Conservation (phyloP, 2,888 invertebrate species). For the Folsomia candida region DNA sequence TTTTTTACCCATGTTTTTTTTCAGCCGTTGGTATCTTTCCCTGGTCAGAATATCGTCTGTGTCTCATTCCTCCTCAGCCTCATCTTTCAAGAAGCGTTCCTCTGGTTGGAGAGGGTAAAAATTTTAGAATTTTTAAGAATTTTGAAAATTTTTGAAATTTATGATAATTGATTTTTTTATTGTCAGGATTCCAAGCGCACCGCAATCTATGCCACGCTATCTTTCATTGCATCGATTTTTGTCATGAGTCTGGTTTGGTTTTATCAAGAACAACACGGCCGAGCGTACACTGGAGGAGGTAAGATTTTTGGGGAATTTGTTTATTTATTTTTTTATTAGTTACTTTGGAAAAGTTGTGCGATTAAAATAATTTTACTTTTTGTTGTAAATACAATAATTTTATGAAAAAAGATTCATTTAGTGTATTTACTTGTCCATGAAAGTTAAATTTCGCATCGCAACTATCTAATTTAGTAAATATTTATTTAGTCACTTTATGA, state of each 20-base stretch:
- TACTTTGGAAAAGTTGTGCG: too few species aligned
- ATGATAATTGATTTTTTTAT: background rate
- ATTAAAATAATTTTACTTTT: too few species aligned
- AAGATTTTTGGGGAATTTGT: too few species aligned
- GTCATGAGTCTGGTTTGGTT: constrained; percentile 18
- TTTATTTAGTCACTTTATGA: too few species aligned
- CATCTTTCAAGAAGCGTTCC: constrained; percentile 15
- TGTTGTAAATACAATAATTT: too few species aligned
- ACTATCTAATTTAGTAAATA: too few species aligned
- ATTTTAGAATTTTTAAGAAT: background rate
- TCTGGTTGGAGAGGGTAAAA: constrained; percentile 16
- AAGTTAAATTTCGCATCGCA: too few species aligned
- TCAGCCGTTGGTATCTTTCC: constrained; percentile 7
- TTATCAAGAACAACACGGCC: constrained; percentile 16
- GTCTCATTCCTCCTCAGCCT: constrained; percentile 15
- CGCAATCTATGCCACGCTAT: background rate
- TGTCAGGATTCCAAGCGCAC: constrained; percentile 11
- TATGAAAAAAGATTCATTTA: too few species aligned
- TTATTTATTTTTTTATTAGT: too few species aligned
- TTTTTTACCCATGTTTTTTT: background rate
- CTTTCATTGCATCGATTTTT: constrained; percentile 11
- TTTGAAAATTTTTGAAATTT: background rate
- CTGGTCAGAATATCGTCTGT: constrained; percentile 10
- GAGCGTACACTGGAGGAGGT: constrained; percentile 9
- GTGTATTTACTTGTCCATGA: too few species aligned